Evolutionary conservation across 2,113 vertebrate genomes (phyloP).

Genomic region (Chaetops frenatus): DNA sequence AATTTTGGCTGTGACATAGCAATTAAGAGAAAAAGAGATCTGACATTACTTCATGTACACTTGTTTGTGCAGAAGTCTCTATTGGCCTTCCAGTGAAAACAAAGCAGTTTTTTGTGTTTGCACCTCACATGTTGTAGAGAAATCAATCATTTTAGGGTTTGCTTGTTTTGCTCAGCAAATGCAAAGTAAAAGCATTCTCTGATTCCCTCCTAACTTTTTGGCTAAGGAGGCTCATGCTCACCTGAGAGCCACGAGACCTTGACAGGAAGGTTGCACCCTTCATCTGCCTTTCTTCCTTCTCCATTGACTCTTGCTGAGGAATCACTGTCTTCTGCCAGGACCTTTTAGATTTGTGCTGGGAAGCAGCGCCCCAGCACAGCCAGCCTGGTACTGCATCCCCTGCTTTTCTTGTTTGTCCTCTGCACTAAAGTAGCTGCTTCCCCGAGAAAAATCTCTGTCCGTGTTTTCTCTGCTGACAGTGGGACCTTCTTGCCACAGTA

Average conservation of each 20-base stretch:
- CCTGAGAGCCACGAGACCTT: constrained; percentile 8
- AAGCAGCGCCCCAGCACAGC: neutral
- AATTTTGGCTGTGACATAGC: neutral
- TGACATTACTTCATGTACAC: neutral
- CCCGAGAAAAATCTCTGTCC: too few relatives aligned
- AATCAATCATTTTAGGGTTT: neutral
- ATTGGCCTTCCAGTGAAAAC: neutral
- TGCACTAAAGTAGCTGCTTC: too few relatives aligned
- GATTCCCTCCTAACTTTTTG: neutral
- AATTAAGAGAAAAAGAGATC: neutral
- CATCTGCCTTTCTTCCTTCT: neutral
- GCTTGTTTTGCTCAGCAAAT: neutral
- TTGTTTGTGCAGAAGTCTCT: neutral
- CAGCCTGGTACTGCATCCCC: neutral
- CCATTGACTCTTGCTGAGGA: neutral
- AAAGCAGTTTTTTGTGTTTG: neutral
- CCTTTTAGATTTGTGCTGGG: neutral
- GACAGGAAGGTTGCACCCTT: neutral
- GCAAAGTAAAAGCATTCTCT: neutral
- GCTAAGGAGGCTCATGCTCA: constrained; percentile 15
- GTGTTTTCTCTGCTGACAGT: neutral
- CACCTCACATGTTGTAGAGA: neutral
- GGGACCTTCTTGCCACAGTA: neutral
- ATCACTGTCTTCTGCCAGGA: neutral
- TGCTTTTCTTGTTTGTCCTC: neutral